A percentile compares a stretch with the other conserved stretches of the same genome.
phyloP scores from a whole-genome alignment of 1,140 invertebrate species.

The Campoletis sonorensis region DNA sequence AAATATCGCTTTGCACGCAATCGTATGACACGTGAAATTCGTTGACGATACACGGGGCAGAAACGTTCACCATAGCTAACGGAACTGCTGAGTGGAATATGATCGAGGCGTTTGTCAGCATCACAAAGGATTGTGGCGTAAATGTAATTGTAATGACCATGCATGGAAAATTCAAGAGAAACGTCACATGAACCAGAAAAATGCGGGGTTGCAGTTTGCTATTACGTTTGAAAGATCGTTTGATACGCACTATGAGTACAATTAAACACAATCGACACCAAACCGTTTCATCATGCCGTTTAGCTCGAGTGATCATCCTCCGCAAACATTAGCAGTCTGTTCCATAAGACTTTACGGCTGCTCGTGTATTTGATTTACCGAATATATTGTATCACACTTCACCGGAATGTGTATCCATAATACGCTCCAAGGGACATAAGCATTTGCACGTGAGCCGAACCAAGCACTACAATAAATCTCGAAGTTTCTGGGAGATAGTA shows the following conservation, averaged over 20 bases:
- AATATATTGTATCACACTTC: not conserved
- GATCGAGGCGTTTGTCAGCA: conserved; percentile 31
- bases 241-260: conserved; percentile 8
- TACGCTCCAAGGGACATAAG: conserved; percentile 22
- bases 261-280: not conserved
- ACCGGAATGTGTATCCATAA: conserved; percentile 30
- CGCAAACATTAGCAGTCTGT: conserved; percentile 30
- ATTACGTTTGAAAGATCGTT: not conserved
- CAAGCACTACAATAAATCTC: conserved; percentile 28
- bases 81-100: not conserved
- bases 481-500: not conserved
- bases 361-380: not conserved
- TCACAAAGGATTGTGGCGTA: not conserved
- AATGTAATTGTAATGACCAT: not conserved
- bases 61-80: conserved; percentile 3
- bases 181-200: not conserved
- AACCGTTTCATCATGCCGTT: not conserved
- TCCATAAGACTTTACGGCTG: conserved; percentile 25
- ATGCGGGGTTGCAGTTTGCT: not conserved
- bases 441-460: not conserved
- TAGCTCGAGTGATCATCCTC: conserved; percentile 39
- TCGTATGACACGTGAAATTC: conserved; percentile 9
- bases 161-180: not conserved
- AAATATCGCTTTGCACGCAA: conserved; percentile 40
- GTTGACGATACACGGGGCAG: not conserved